phyloP scores from a whole-genome alignment of 2,797 vertebrate genomes.

The Melanotaenia pygmaea region DNA sequence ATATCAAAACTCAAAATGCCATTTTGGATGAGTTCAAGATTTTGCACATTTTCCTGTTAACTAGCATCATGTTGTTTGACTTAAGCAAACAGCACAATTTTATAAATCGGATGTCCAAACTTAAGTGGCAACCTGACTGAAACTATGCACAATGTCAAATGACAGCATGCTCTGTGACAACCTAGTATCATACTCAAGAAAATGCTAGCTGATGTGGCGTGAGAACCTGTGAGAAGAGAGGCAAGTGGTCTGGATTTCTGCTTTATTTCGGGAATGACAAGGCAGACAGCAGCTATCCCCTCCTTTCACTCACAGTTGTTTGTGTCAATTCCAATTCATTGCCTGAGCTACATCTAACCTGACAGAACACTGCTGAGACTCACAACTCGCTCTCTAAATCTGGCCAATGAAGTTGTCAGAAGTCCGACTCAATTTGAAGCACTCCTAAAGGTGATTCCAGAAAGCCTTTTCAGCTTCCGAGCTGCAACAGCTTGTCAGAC shows the following conservation, averaged over 20 bases:
- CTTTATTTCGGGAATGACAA: conserved; percentile 70
- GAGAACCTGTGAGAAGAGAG: conserved; percentile 71
- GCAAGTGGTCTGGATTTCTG: conserved; percentile 75
- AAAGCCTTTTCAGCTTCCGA: conserved; percentile 39
- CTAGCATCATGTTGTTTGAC: background rate
- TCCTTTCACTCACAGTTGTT: conserved; percentile 50
- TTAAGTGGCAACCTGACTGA: background rate
- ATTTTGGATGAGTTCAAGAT: background rate
- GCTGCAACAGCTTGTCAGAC: conserved; percentile 50
- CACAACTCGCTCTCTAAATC: conserved; percentile 27
- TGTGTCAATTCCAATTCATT: background rate
- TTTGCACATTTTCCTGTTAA: background rate
- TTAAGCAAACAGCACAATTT: background rate
- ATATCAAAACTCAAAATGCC: background rate
- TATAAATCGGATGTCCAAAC: background rate
- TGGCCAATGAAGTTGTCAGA: conserved; percentile 32
- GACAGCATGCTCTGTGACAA: background rate
- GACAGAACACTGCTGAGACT: conserved; percentile 41
- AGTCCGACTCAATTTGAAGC: conserved; percentile 40
- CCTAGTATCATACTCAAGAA: background rate
- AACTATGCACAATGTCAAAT: background rate
- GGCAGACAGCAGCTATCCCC: conserved; percentile 57
- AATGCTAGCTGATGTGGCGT: conserved; percentile 36
- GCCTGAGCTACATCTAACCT: conserved; percentile 34
- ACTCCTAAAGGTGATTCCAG: conserved; percentile 41